Percentiles rank a stretch among this genome's conserved stretches.
Evolutionary conservation across 2,888 invertebrate genomes (phyloP).

Genomic region (Palloptera scutellata): DNA sequence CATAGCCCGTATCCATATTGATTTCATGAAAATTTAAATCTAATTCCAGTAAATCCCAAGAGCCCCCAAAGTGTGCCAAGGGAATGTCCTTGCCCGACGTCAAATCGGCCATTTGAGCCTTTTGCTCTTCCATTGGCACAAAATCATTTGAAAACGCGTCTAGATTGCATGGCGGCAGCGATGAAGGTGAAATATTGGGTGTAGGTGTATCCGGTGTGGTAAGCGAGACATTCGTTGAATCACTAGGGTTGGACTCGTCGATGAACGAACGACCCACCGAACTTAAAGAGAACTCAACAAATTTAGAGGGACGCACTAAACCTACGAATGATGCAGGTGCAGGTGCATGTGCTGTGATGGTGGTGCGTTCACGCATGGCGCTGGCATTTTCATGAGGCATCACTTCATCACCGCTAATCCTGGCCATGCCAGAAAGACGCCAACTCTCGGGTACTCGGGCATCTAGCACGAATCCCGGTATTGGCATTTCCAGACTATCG

Average conservation of each 20-base stretch:
- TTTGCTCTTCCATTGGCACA: constrained; percentile 55
- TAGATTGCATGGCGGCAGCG: constrained; percentile 54
- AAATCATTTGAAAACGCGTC: constrained; percentile 73
- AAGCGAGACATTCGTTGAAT: constrained; percentile 49
- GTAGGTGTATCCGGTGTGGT: constrained; percentile 74
- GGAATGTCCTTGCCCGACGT: constrained; percentile 46
- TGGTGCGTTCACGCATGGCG: constrained; percentile 7
- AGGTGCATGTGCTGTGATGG: neutral
- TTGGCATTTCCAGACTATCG: constrained; percentile 7
- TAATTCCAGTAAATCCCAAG: constrained; percentile 72
- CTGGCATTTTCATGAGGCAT: constrained; percentile 1
- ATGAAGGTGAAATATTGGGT: constrained; percentile 70
- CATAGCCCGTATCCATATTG: constrained; percentile 71
- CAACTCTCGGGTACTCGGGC: constrained; percentile 37
- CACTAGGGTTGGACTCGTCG: constrained; percentile 51
- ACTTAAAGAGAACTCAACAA: constrained; percentile 62
- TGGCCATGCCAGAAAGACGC: constrained; percentile 33
- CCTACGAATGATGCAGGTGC: neutral
- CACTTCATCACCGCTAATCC: constrained; percentile 31
- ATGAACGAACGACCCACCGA: constrained; percentile 64
- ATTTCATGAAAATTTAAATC: constrained; percentile 71
- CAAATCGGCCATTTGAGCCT: constrained; percentile 21
- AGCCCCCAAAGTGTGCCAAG: constrained; percentile 66
- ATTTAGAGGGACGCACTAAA: constrained; percentile 43
- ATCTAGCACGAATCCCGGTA: constrained; percentile 30